Evolutionary conservation across 2,797 vertebrate genomes (phyloP).

Genomic region (Dallia pectoralis): DNA sequence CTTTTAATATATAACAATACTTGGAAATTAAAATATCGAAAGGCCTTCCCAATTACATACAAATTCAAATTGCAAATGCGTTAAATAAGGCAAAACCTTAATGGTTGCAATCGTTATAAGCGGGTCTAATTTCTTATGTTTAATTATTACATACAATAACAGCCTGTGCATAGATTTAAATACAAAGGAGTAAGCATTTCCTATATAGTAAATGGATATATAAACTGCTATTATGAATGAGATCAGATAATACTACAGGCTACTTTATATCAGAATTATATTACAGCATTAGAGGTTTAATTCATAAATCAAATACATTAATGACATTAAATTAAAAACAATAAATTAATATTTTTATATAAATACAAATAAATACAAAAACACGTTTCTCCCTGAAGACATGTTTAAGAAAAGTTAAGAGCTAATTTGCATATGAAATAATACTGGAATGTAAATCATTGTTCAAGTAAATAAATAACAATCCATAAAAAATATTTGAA

Average conservation of each 20-base stretch:
- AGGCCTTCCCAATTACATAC: slow-evolving; percentile 2
- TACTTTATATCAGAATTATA: slow-evolving; percentile 41
- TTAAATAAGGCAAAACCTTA: neutral
- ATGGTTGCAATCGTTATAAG: neutral
- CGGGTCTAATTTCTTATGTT: neutral
- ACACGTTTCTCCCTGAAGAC: slow-evolving; percentile 32
- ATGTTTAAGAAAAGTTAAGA: slow-evolving; percentile 52
- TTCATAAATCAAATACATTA: slow-evolving; percentile 38
- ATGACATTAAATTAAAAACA: slow-evolving; percentile 15
- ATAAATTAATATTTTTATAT: slow-evolving; percentile 57
- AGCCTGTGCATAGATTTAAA: slow-evolving; percentile 27
- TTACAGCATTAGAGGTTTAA: slow-evolving; percentile 48
- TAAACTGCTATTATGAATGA: slow-evolving; percentile 4
- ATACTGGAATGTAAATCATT: slow-evolving; percentile 56
- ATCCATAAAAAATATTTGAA: slow-evolving; percentile 30
- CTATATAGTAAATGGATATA: slow-evolving; percentile 8
- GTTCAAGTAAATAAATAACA: slow-evolving; percentile 51
- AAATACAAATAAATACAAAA: slow-evolving; percentile 61
- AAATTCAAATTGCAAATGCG: neutral
- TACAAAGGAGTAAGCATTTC: slow-evolving; percentile 13
- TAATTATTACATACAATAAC: neutral
- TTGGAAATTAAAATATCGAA: slow-evolving; percentile 1
- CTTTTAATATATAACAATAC: neutral
- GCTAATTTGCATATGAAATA: slow-evolving; percentile 47
- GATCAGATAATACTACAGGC: slow-evolving; percentile 42